Conservation (phyloP, 2,888 invertebrate genomes). For the Chaetogeoica ovagalla region DNA sequence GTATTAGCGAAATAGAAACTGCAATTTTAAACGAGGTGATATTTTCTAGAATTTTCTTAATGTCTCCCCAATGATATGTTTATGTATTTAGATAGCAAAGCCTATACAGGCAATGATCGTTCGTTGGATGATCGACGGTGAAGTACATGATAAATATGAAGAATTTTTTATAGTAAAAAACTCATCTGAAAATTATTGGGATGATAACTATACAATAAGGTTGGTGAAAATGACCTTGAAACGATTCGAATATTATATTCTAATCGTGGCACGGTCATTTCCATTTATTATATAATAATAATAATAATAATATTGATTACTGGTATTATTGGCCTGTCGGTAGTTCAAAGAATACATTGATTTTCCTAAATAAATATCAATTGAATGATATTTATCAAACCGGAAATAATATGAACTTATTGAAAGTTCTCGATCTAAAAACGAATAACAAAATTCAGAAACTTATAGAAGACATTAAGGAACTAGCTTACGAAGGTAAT, state of each 20-base stretch:
- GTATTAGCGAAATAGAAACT: not conserved
- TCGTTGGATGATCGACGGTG: slow-evolving; percentile 15
- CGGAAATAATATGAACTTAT: slow-evolving; percentile 30
- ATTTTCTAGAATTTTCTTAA: not conserved
- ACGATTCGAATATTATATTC: too few species aligned
- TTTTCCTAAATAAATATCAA: slow-evolving; percentile 1
- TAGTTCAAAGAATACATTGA: slow-evolving; percentile 16
- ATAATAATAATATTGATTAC: too few species aligned
- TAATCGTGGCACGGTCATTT: too few species aligned
- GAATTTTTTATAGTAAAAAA: slow-evolving; percentile 27
- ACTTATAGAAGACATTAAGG: not conserved
- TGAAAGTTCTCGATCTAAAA: not conserved
- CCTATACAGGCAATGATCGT: slow-evolving; percentile 5
- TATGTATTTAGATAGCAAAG: slow-evolving; percentile 11
- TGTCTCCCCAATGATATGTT: not conserved
- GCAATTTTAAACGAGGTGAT: slow-evolving; percentile 15
- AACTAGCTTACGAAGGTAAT: not conserved
- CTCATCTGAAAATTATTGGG: slow-evolving; percentile 4
- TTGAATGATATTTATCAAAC: slow-evolving; percentile 16
- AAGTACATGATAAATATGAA: slow-evolving; percentile 15
- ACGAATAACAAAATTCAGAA: not conserved
- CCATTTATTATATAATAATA: too few species aligned
- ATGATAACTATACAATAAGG: slow-evolving; percentile 5
- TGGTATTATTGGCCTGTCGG: too few species aligned
- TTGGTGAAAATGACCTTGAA: not conserved